A percentile compares a stretch with the other conserved stretches of the same genome.
Evolutionary conservation across 1,140 invertebrate genomes (phyloP).

Genomic region (Hyphantria cunea): DNA sequence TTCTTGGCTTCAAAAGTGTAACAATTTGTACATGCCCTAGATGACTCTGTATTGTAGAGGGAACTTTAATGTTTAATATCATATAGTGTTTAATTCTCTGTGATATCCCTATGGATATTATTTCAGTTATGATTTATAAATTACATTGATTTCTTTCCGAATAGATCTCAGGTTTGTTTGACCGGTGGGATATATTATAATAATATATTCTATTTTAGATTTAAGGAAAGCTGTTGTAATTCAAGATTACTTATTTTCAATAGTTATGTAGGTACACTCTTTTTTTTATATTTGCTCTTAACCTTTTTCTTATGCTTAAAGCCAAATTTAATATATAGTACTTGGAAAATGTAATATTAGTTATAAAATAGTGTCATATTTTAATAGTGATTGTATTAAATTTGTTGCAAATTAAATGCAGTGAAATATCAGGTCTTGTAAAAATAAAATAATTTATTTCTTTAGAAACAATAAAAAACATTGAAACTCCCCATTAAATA

Average conservation of each 20-base stretch:
- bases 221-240: slow-evolving; percentile 33
- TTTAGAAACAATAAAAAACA: background rate
- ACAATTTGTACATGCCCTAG: slow-evolving; percentile 40
- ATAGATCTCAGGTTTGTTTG: slow-evolving; percentile 72
- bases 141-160: no score
- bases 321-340: slow-evolving; percentile 56
- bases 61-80: slow-evolving; percentile 75
- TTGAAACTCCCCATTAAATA: background rate
- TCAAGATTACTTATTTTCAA: slow-evolving; percentile 39
- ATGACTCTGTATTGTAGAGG: slow-evolving; percentile 36
- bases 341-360: slow-evolving; percentile 30
- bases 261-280: slow-evolving; percentile 46
- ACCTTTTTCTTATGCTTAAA: slow-evolving; percentile 41
- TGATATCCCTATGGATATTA: slow-evolving; percentile 68
- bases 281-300: slow-evolving; percentile 50
- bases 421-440: slow-evolving; percentile 11
- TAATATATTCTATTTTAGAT: slow-evolving; percentile 17
- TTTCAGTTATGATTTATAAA: slow-evolving; percentile 43
- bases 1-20: slow-evolving; percentile 31
- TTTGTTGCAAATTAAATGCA: slow-evolving; percentile 33
- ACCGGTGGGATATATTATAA: slow-evolving; percentile 45
- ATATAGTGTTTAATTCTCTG: slow-evolving; percentile 55
- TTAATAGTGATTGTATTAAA: slow-evolving; percentile 35
- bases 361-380: slow-evolving; percentile 26
- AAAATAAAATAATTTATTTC: slow-evolving; percentile 2